These are phyloP conservation scores for Acanthopleura granulata DNA, from an alignment of 2,888 invertebrate genomes.

Conservation along the genomic window DNA sequence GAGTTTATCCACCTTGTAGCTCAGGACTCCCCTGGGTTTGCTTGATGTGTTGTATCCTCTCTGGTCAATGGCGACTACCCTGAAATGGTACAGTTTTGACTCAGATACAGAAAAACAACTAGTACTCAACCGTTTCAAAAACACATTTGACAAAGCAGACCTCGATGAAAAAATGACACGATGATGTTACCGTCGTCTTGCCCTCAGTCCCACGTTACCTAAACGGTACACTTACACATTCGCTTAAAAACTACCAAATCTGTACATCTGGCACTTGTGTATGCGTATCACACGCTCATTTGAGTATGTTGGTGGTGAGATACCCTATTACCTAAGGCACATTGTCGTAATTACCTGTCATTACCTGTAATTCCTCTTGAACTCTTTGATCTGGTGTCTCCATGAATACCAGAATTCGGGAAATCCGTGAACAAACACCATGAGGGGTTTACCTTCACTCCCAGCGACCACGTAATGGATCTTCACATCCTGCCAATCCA, in stretches of 20 bases:
- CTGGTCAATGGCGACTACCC: conserved; percentile 81
- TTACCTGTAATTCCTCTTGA: conserved; percentile 67
- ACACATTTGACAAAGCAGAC: too few relatives aligned
- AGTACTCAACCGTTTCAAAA: too few relatives aligned
- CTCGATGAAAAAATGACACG: too few relatives aligned
- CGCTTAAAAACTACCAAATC: too few relatives aligned
- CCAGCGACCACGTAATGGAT: conserved; percentile 80
- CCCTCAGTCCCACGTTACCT: too few relatives aligned
- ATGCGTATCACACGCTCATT: too few relatives aligned
- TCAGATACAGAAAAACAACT: too few relatives aligned
- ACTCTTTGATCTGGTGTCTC: conserved; percentile 78
- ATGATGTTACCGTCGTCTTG: too few relatives aligned
- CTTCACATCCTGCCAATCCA: conserved; percentile 76
- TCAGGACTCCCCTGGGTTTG: conserved; percentile 76
- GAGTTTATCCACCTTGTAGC: conserved; percentile 76
- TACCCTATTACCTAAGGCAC: too few relatives aligned
- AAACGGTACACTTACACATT: too few relatives aligned
- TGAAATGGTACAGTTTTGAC: conserved; percentile 51
- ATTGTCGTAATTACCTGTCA: conserved; percentile 21
- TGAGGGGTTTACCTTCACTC: conserved; percentile 75
- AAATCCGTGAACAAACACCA: conserved; percentile 81
- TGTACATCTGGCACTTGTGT: too few relatives aligned
- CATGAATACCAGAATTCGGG: conserved; percentile 84
- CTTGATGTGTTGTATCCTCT: conserved; percentile 86
- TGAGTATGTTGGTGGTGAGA: too few relatives aligned